These are phyloP conservation scores for Seriola rivoliana DNA, from an alignment of 2,113 vertebrate genomes.

Conservation along the genomic window DNA sequence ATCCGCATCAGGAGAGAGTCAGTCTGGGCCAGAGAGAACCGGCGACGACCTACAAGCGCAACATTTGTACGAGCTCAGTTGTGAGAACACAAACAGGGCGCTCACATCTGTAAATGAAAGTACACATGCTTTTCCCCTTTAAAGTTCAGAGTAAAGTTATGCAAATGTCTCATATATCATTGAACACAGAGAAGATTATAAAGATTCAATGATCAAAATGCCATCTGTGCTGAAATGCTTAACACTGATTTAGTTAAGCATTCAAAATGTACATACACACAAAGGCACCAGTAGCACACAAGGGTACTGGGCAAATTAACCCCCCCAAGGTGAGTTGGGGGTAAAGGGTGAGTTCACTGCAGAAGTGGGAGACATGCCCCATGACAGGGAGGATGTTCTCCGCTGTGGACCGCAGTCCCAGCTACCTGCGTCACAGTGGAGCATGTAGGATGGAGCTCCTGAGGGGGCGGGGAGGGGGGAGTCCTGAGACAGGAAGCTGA, in stretches of 20 bases:
- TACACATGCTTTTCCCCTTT: neutral
- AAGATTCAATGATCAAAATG: slow-evolving; percentile 47
- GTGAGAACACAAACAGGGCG: neutral
- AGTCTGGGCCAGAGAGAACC: slow-evolving; percentile 89
- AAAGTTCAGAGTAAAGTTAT: slow-evolving; percentile 31
- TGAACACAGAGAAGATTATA: slow-evolving; percentile 30
- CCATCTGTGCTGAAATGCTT: slow-evolving; percentile 56
- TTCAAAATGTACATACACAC: slow-evolving; percentile 53
- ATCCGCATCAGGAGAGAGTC: slow-evolving; percentile 93
- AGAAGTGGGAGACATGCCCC: slow-evolving; percentile 64
- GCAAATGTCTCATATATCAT: slow-evolving; percentile 32
- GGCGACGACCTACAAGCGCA: slow-evolving; percentile 84
- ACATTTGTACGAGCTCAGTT: neutral
- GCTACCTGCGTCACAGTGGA: slow-evolving; percentile 84
- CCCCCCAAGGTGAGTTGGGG: slow-evolving; percentile 37
- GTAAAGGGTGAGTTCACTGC: slow-evolving; percentile 62
- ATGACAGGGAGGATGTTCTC: slow-evolving; percentile 55
- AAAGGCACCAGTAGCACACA: slow-evolving; percentile 77
- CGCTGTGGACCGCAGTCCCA: slow-evolving; percentile 58
- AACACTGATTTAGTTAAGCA: slow-evolving; percentile 48
- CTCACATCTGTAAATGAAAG: neutral
- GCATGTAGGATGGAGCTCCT: slow-evolving; percentile 76
- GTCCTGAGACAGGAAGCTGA: slow-evolving; percentile 84
- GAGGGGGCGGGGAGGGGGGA: slow-evolving; percentile 78
- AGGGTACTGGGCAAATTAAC: slow-evolving; percentile 79